Evolutionary conservation across 92 coral and sea anemone species (phyloP).

Genomic region (Paramuricea clavata): DNA sequence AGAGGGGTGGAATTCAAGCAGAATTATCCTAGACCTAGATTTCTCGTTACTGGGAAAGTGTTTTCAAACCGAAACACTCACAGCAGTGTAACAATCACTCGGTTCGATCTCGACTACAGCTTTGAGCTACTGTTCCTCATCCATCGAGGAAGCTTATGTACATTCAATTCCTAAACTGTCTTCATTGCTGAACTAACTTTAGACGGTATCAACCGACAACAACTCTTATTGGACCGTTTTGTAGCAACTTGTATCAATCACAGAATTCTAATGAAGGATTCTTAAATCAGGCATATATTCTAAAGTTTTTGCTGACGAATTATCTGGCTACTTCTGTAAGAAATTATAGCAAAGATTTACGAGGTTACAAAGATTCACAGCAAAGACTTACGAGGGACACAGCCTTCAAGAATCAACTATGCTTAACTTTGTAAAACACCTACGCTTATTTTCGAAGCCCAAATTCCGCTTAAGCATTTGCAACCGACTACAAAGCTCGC

Average conservation of each 20-base stretch:
- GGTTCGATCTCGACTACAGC: no score
- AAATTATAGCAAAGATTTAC: no score
- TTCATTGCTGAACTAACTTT: background rate
- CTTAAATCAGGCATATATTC: background rate
- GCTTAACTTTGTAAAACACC: background rate
- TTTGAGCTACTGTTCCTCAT: no score
- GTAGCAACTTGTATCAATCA: background rate
- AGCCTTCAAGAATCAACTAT: background rate
- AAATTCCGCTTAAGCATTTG: background rate
- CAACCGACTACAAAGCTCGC: background rate
- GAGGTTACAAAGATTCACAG: no score
- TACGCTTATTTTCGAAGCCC: background rate
- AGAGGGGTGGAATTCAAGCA: background rate
- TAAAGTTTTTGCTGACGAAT: no score
- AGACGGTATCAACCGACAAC: background rate
- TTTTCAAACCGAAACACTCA: no score
- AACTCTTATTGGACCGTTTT: background rate
- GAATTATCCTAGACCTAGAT: background rate
- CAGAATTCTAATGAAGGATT: background rate
- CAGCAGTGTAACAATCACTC: no score
- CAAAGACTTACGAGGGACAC: background rate
- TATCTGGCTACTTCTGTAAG: no score
- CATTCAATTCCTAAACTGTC: background rate
- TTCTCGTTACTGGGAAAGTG: background rate
- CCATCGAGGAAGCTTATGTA: background rate